These are phyloP conservation scores for Scophthalmus maximus DNA, from an alignment of 2,113 vertebrate genomes.

Conservation along the genomic window DNA sequence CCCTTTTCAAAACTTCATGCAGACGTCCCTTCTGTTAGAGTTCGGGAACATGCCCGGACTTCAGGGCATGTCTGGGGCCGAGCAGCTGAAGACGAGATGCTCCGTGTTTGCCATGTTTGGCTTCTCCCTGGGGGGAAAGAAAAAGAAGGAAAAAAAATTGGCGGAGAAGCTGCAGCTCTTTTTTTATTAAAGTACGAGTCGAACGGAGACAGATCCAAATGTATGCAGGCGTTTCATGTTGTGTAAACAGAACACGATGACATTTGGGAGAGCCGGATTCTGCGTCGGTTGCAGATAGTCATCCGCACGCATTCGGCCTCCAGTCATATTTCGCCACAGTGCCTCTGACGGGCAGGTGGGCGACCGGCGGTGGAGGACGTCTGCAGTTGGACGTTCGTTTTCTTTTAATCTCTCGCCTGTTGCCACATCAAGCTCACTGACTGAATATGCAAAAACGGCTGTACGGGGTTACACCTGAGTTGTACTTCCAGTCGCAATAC, in stretches of 20 bases:
- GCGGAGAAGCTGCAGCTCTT: slow-evolving; percentile 2
- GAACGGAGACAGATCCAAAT: slow-evolving; percentile 21
- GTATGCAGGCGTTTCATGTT: slow-evolving; percentile 39
- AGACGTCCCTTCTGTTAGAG: too few relatives aligned
- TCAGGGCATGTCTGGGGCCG: too few relatives aligned
- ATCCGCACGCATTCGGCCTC: slow-evolving; percentile 27
- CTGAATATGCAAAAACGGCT: background rate
- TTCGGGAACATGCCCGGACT: too few relatives aligned
- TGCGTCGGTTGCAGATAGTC: slow-evolving; percentile 37
- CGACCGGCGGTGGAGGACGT: background rate
- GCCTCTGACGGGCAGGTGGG: slow-evolving; percentile 40
- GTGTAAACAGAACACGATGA: slow-evolving; percentile 49
- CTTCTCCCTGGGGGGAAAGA: background rate
- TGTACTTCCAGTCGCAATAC: too few relatives aligned
- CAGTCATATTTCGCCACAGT: slow-evolving; percentile 19
- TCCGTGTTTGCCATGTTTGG: slow-evolving; percentile 3
- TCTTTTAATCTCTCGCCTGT: slow-evolving; percentile 32
- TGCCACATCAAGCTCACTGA: background rate
- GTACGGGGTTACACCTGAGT: background rate
- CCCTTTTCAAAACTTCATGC: too few relatives aligned
- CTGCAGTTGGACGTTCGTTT: slow-evolving; percentile 48
- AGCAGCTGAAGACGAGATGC: too few relatives aligned
- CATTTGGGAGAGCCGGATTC: slow-evolving; percentile 23
- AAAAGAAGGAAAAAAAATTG: background rate
- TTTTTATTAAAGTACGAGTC: background rate